phyloP scores from a whole-genome alignment of 2,888 invertebrate genomes.

The Pseudococcus viburni region DNA sequence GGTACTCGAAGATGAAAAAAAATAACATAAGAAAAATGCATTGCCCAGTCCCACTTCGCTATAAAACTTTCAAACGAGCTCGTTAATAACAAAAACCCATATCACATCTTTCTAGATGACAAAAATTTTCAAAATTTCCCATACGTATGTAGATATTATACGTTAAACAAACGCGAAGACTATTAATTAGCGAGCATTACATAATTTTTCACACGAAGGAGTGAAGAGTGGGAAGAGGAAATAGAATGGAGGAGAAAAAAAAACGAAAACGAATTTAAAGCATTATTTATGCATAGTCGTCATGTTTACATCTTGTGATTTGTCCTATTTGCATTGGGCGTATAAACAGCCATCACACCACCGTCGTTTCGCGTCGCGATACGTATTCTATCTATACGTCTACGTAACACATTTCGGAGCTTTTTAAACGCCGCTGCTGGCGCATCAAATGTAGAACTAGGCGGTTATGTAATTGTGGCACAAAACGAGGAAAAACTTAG shows the following conservation, averaged over 20 bases:
- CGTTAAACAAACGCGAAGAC: not conserved
- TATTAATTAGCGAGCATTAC: slow-evolving; percentile 51
- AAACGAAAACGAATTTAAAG: slow-evolving; percentile 49
- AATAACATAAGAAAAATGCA: slow-evolving; percentile 1
- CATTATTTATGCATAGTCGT: slow-evolving; percentile 53
- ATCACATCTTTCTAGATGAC: not conserved
- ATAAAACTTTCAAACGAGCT: slow-evolving; percentile 36
- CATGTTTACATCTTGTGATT: slow-evolving; percentile 56
- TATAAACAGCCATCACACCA: slow-evolving; percentile 15
- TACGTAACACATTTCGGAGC: slow-evolving; percentile 1
- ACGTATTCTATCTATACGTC: not conserved
- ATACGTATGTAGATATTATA: not conserved
- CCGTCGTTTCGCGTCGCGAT: not conserved
- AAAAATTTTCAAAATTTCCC: slow-evolving; percentile 47
- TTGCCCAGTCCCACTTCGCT: not conserved
- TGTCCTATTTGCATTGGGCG: slow-evolving; percentile 54
- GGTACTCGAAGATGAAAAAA: not conserved
- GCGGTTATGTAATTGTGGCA: slow-evolving; percentile 26
- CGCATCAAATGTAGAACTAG: not conserved
- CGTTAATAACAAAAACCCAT: slow-evolving; percentile 25
- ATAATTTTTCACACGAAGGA: slow-evolving; percentile 32
- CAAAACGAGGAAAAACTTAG: not conserved
- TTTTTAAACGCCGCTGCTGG: slow-evolving; percentile 16
- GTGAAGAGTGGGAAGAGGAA: not conserved
- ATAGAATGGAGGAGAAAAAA: not conserved